Evolutionary conservation across 2,113 vertebrate genomes (phyloP).

Genomic region (Rhinopomastus cyanomelas): DNA sequence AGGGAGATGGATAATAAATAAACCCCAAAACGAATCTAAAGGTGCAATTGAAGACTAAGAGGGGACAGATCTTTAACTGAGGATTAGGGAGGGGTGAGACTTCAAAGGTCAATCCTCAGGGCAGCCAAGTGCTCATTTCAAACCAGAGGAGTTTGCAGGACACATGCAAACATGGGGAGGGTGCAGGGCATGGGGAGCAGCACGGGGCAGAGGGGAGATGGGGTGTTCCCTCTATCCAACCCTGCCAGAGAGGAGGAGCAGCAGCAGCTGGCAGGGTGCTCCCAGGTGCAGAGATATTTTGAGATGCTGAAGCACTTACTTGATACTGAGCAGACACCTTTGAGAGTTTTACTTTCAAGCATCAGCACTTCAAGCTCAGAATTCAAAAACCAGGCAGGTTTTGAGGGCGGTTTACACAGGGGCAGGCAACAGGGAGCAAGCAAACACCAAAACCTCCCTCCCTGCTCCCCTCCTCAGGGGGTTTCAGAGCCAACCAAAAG

Average conservation of each 20-base stretch:
- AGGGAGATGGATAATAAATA: conserved; percentile 65
- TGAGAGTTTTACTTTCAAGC: not conserved
- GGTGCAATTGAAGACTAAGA: conserved; percentile 27
- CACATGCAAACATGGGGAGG: not conserved
- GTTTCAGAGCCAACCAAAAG: not conserved
- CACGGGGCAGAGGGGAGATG: not conserved
- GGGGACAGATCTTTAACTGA: not conserved
- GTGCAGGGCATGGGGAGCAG: not conserved
- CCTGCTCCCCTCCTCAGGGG: not conserved
- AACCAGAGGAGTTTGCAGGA: not conserved
- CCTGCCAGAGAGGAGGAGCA: not conserved
- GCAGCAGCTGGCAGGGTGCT: not conserved
- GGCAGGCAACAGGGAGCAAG: rapidly evolving
- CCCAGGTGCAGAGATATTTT: not conserved
- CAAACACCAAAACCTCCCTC: not conserved
- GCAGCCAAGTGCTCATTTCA: not conserved
- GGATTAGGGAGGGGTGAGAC: conserved; percentile 29
- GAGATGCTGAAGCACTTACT: not conserved
- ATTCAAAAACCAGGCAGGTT: not conserved
- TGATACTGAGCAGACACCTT: not conserved
- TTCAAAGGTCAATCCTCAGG: not conserved
- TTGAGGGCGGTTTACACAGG: not conserved
- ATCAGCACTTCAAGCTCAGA: rapidly evolving
- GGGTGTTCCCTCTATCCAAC: not conserved
- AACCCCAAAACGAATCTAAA: conserved; percentile 47